Evolutionary conservation across 2,797 vertebrate species (phyloP), one percentile per base, ranked within the genome.

Genomic region (Paratrypauchen microcephalus): DNA sequence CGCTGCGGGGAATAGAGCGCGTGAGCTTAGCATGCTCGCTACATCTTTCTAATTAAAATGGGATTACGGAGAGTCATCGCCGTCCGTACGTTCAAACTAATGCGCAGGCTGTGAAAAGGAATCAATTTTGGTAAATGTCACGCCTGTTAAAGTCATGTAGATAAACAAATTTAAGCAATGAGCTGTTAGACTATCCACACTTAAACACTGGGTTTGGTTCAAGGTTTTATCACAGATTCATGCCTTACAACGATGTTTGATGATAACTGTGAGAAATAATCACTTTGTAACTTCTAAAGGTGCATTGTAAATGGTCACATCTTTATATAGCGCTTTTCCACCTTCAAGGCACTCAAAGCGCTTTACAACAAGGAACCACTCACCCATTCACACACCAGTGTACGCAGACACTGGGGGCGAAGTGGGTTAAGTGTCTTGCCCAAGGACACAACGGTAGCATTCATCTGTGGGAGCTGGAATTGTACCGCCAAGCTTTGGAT

Each of bases 11-110:
- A 96, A 94, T 84, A 81, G 85, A 86, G 88, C 81, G 83, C 77
- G 80, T 87, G 88, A 87, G 88, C 81, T 89, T 89, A 88, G 86
- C 86, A 76, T 86, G 90, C 91, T 91, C 83, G 87, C 92, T 95
- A 95, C 94, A 95, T 96, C 94, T 93, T 92, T 95, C 95, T 97
- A 97, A 97, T 98, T 98, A 97, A 98, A 97, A 96, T 91, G 89
- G 93, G 95, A 96, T 98, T 97, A 96, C 90, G 91, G 92, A 63
- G 32, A 94, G 93, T 94, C 94, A 92, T 95, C 86, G 90, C 71
- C 82, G 88, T 87, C 24, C 95, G 91, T 95, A 94, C 94, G 93
- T 95, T 95, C 93, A 88, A 91, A 96, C 94, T 96, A 96, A 95
- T 92, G 88, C 92, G 92, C 36, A 82, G 82, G 73, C 86, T 81